Base-by-base conservation (phyloP, 2,113 vertebrate species). In the Nanorana parkeri region DNA sequence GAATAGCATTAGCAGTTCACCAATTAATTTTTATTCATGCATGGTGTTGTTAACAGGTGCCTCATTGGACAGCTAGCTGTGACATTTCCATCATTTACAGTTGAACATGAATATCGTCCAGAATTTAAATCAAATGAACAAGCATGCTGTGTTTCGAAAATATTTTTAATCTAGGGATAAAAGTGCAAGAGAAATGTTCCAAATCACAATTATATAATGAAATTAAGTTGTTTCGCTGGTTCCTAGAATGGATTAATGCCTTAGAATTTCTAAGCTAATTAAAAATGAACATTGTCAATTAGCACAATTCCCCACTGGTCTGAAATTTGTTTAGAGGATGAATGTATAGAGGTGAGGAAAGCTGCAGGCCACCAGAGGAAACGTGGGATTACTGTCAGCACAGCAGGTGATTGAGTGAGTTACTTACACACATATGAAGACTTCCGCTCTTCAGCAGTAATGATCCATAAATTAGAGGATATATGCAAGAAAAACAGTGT, bases 201-300 rank as follows among this genome's bases (percentile, higher is more conserved):
- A 17, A 60, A 60, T 23, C 17, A 52, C 69, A 74, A 32, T 32
- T 60, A 36, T 36, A 74, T 5, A 74, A 23, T 36, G 0, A 55
- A 73, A 56, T n/a, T n/a, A n/a, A n/a, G n/a, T n/a, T n/a, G n/a
- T n/a, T n/a, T n/a, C n/a, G n/a, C n/a, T n/a, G n/a, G n/a, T n/a
- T n/a, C n/a, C n/a, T n/a, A n/a, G n/a, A n/a, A n/a, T n/a, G n/a
- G n/a, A n/a, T n/a, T n/a, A 11, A 58, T 32, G 56, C 28, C 20
- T 74, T 4, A 61, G 23, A 24, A 63, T 26, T 26, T 24, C 58
- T 55, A 56, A 29, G 54, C n/a, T 56, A 73, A 56, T 73, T 58
- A 73, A 73, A 73, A 73, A 74, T 32, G 71, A 74, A 60, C 71
- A 74, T 74, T 74, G 71, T 74, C 71, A 74, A 60, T 74, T 56